Base-by-base conservation (phyloP, 2,888 invertebrate genomes). In the Stenotaenia linearis region DNA sequence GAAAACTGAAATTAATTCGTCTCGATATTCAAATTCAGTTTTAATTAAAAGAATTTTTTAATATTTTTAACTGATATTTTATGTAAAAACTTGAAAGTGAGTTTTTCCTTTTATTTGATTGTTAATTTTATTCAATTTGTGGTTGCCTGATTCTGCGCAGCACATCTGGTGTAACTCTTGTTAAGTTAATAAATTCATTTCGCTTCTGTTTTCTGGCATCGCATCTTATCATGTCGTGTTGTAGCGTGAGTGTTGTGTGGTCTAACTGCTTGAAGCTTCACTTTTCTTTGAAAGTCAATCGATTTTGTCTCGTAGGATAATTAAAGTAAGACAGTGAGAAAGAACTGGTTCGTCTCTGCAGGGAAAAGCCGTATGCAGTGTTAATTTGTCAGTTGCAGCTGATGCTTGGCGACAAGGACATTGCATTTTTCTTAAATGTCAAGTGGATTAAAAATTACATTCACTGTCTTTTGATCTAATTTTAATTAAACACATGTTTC, bases 281-380 rank as follows among this genome's bases (percentile, higher is more conserved):
- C 15, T 61, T 61, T 61, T 61, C 61, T 61, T 61, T 61, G 25
- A 61, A 61, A 61, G 25, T 61, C 28, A 61, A 61, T 61, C 61
- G 61, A 61, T 61, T 61, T 61, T 61, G 61, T 61, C 61, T 23
- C 61, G 25, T 25, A 28, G 28, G 61, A 61, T 61, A 61, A 61
- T 61, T 61, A 61, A 61, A 61, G 61, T 61, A 61, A 61, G 61
- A 61, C 61, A 25, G 61, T 61, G 61, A 61, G 61, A 61, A 61
- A 61, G 21, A 61, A 61, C 61, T 61, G 61, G 61, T 61, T 25
- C n/a, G n/a, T n/a, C 12, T 28, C 28, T 25, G 61, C 56, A 56
- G 61, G 61, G 10, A 25, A 61, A 61, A 6, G 45, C 45, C n/a
- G 45, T 45, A 45, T 18, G 45, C 45, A n/a, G 45, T 45, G 45